Conservation (phyloP, 1,140 invertebrate genomes). For the Gyrodactylus bullatarudis region DNA sequence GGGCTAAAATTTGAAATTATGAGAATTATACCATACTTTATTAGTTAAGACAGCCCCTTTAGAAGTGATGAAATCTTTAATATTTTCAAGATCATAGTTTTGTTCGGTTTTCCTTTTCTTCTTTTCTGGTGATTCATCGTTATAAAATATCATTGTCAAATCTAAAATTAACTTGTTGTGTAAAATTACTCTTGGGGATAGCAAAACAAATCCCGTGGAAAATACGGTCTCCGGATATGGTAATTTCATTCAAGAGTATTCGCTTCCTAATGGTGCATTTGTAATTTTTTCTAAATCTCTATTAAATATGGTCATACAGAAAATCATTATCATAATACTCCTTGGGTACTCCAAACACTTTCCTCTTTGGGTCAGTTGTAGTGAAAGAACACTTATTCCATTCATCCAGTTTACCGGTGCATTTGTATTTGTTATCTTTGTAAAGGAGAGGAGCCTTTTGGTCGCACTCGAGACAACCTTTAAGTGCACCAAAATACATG, state of each 20-base stretch:
- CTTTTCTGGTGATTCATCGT: background rate
- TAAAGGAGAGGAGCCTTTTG: constrained; percentile 29
- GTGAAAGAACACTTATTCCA: constrained; percentile 53
- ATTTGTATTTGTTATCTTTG: constrained; percentile 37
- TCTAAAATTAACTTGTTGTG: no score
- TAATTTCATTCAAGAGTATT: background rate
- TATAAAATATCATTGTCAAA: no score
- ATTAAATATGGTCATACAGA: constrained; percentile 21
- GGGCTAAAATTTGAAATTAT: background rate
- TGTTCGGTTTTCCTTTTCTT: background rate
- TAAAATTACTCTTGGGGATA: background rate
- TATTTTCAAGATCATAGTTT: background rate
- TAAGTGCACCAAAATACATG: constrained; percentile 43
- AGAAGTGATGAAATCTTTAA: background rate
- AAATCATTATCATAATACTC: constrained; percentile 28
- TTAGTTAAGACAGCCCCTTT: background rate
- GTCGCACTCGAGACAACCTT: constrained; percentile 42
- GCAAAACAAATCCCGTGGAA: background rate
- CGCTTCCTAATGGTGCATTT: background rate
- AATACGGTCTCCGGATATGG: background rate
- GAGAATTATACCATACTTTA: background rate
- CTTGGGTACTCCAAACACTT: constrained; percentile 35
- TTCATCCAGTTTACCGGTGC: constrained; percentile 43
- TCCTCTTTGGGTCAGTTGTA: constrained; percentile 35
- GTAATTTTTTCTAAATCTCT: background rate